phyloP scores from a whole-genome alignment of 1,140 invertebrate species.

The Drosophila equinoxialis region DNA sequence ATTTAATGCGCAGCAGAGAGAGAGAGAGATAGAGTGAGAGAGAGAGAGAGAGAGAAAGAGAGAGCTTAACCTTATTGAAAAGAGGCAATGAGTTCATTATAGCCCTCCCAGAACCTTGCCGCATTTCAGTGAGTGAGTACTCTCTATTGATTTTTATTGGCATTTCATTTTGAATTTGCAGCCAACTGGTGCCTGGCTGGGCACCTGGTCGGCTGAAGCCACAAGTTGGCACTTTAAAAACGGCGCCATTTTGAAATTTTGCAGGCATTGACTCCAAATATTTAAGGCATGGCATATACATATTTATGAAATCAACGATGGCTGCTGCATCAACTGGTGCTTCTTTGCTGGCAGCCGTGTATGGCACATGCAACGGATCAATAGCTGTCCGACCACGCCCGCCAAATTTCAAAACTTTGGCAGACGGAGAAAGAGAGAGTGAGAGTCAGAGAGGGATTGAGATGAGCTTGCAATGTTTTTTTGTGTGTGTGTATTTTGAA shows the following conservation, averaged over 20 bases:
- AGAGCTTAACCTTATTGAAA: neutral
- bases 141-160: constrained; percentile 8
- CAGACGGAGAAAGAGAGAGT: constrained; percentile 11
- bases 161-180: constrained; percentile 1
- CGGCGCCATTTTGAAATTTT: constrained; percentile 75
- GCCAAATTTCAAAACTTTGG: constrained; percentile 14
- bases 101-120: too few relatives aligned
- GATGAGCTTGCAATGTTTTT: too few relatives aligned
- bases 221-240: constrained; percentile 81
- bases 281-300: constrained; percentile 49
- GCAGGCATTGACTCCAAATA: constrained; percentile 35
- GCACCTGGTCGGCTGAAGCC: constrained; percentile 67
- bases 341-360: constrained; percentile 54
- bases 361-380: constrained; percentile 72
- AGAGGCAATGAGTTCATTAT: neutral
- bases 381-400: constrained; percentile 74
- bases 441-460: neutral
- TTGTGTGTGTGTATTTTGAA: neutral
- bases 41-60: neutral
- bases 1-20: constrained; percentile 3
- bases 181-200: constrained; percentile 43
- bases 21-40: neutral
- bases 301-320: constrained; percentile 29
- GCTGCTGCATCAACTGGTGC: constrained; percentile 27
- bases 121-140: too few relatives aligned